A percentile compares a stretch with the other conserved stretches of the same genome.
These are phyloP conservation scores for Pogonognathellus flavescens DNA, from an alignment of 1,140 invertebrate genomes.

Conservation along the genomic window DNA sequence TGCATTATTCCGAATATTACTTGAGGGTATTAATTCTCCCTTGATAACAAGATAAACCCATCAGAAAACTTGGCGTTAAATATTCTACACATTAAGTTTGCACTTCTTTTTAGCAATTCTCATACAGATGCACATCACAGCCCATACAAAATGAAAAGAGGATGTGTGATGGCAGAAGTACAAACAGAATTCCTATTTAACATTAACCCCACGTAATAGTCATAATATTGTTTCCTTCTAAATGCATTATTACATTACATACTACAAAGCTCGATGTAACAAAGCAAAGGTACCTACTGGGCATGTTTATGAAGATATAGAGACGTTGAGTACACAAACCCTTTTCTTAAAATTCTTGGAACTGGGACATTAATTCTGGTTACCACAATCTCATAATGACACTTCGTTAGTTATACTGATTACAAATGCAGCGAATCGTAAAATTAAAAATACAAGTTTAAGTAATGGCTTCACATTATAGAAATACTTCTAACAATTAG, in stretches of 20 bases:
- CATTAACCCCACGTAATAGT: no score
- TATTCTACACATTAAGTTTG: neutral
- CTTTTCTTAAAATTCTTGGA: neutral
- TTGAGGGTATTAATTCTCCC: constrained; percentile 13
- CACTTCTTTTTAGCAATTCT: no score
- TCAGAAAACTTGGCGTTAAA: neutral
- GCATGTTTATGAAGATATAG: no score
- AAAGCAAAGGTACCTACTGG: no score
- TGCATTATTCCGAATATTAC: neutral
- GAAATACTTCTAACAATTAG: neutral
- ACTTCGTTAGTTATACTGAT: neutral
- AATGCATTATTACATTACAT: no score
- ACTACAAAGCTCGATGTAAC: no score
- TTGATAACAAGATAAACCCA: constrained; percentile 24
- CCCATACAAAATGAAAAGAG: no score
- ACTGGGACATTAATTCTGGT: neutral
- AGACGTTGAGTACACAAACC: no score
- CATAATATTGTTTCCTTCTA: no score
- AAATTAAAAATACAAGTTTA: neutral
- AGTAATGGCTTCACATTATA: neutral
- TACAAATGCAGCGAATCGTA: neutral
- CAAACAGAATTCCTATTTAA: no score
- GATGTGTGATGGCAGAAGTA: no score
- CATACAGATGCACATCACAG: no score
- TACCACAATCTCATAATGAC: constrained; percentile 13